Percentiles rank a stretch among this genome's conserved stretches.
These are phyloP conservation scores for Hypanus sabinus DNA, from an alignment of 2,113 vertebrate genomes.

Conservation along the genomic window DNA sequence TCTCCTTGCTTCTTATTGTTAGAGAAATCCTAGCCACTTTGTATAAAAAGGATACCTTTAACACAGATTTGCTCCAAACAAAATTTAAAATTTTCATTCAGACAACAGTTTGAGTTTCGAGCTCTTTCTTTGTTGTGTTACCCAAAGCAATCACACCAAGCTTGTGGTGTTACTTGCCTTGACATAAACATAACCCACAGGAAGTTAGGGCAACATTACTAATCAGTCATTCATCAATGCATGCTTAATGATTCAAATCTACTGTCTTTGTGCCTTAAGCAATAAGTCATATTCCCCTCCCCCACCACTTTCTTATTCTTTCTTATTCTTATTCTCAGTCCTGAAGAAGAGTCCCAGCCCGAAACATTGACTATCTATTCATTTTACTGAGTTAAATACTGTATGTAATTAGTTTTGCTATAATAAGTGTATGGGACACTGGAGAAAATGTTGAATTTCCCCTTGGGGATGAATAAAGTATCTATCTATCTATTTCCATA, in stretches of 20 bases:
- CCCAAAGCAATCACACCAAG: not conserved
- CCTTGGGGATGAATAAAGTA: too few species aligned
- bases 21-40: not conserved
- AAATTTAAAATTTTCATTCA: not conserved
- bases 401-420: too few species aligned
- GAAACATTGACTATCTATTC: too few species aligned
- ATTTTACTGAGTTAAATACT: too few species aligned
- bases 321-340: too few species aligned
- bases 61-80: not conserved
- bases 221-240: not conserved
- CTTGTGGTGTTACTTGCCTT: not conserved
- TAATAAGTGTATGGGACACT: too few species aligned
- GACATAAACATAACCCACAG: not conserved
- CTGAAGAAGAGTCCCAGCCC: too few species aligned
- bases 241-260: not conserved
- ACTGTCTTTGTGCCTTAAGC: not conserved
- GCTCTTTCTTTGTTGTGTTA: not conserved
- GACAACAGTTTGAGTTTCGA: not conserved
- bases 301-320: too few species aligned
- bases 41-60: not conserved
- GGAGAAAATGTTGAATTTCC: too few species aligned
- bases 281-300: too few species aligned
- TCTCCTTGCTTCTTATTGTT: not conserved
- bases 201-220: not conserved
- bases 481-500: too few species aligned